Base-by-base conservation (phyloP, 64 coral and sea anemone genomes). In the Pocillopora damicornis region DNA sequence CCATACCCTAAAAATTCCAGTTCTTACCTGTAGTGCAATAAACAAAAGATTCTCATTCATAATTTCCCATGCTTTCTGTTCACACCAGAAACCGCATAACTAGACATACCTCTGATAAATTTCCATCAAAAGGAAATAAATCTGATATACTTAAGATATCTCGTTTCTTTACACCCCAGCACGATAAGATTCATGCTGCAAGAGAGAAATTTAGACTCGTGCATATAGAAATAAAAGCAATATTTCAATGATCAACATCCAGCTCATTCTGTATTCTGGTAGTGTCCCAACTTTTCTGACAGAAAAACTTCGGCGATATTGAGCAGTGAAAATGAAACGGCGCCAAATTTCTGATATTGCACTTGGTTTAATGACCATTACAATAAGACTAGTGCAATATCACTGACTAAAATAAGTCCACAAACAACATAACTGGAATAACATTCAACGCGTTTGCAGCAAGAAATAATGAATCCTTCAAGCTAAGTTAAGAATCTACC, bases 231-330 rank as follows among this genome's bases (percentile, higher is more conserved):
- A 57, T 66, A 71, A 56, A 8, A 71, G 1, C 81, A 85, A 85
- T 73, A 85, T 85, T 13, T 51, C 4, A 16, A 66, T 30, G 65
- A 51, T 73, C 68, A n/a, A 15, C 13, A 85, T 85, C 17, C 11
- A 57, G 35, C 63, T 85, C 64, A 73, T 85, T 85, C 57, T 14
- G 65, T 58, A 85, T 85, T 85, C 81, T 59, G 68, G 37, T 72
- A 34, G 81, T 10, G 65, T 85, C 63, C 63, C 6, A 20, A 13
- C n/a, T 85, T 65, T 42, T 22, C 65, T 71, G 36, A 58, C 68
- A 72, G 81, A 72, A 25, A 73, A 58, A 25, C 42, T 71, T 63
- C 51, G 11, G 72, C 37, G 42, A 73, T 85, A 66, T 85, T 85
- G 81, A 66, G 42, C 38, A 6, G 12, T 20, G 18, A 65, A 0